Evolutionary conservation across 2,113 vertebrate genomes (phyloP), one percentile per base, ranked within the genome.

Genomic region (Pseudopipra pipra): DNA sequence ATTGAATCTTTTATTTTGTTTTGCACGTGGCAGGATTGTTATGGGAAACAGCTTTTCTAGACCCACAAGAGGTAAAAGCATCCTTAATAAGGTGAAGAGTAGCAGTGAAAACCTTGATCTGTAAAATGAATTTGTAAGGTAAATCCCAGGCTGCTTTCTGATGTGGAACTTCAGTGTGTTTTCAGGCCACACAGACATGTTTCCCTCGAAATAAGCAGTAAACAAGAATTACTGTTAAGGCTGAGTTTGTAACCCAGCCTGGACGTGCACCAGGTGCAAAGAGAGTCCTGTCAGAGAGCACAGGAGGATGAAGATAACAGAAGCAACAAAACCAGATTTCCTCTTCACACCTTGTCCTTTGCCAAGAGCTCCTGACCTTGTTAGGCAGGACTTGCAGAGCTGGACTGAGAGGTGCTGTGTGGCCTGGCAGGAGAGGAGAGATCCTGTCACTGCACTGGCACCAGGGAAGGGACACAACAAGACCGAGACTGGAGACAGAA

Each of bases 321-420:
- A 54, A 67, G 58, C 9, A 20, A 35, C 61, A 93, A 70, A 71
- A 14, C 0, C 15, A 85, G 10, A 56, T 37, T 66, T 81, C 47
- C 31, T 49, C 44, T 49, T 66, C 46, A 23, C 6, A 35, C 37
- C 1, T 3, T 20, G 67, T 35, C 30, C 59, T 31, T 31, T 19
- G 12, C 55, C 5, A 23, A 44, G 65, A 77, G 39, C 61, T 75
- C 28, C 61, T 30, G 51, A 8, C 55, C 37, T 59, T 0, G 0
- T 47, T 6, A 35, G 14, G 46, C 20, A 62, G 59, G 44, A 54
- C 27, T 24, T 54, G 52, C 58, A 65, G 39, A 61, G 52, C 61
- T 67, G 75, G 56, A 16, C 30, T 4, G n/a, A 86, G 71, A 51
- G n/a, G 33, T n/a, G 24, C 31, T 7, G 25, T 3, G 8, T 14